Evolutionary conservation across 2,797 vertebrate genomes (phyloP).

Genomic region (Danio albolineatus): DNA sequence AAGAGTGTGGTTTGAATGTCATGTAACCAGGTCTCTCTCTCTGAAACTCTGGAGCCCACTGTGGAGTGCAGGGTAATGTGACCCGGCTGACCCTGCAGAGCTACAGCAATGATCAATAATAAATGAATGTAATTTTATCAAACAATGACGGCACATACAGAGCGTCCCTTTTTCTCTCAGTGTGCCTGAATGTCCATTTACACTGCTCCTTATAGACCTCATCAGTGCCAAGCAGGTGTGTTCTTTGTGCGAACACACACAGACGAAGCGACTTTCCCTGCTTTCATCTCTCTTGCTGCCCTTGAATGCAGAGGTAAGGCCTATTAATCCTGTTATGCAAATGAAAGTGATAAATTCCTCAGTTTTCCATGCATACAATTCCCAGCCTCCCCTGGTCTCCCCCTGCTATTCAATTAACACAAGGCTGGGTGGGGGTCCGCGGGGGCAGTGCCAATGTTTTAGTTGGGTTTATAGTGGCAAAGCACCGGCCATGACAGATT

Average conservation of each 20-base stretch:
- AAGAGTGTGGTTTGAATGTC: slow-evolving; percentile 5
- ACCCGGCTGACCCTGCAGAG: slow-evolving; percentile 41
- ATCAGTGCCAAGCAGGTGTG: slow-evolving; percentile 68
- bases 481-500: slow-evolving; percentile 69
- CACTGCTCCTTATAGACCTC: slow-evolving; percentile 38
- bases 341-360: slow-evolving; percentile 72
- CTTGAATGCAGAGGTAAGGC: slow-evolving; percentile 72
- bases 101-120: slow-evolving; percentile 49
- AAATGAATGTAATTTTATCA: slow-evolving; percentile 53
- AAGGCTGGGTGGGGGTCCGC: slow-evolving; percentile 43
- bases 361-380: slow-evolving; percentile 62
- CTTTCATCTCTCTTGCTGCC: slow-evolving; percentile 41
- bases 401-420: slow-evolving; percentile 66
- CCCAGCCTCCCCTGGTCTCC: slow-evolving; percentile 60
- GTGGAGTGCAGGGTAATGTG: slow-evolving; percentile 37
- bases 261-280: slow-evolving; percentile 36
- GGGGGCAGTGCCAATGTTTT: slow-evolving; percentile 33
- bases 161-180: slow-evolving; percentile 35
- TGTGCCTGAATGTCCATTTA: slow-evolving; percentile 34
- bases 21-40: slow-evolving; percentile 22
- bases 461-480: slow-evolving; percentile 57
- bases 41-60: slow-evolving; percentile 28
- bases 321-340: slow-evolving; percentile 82
- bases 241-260: slow-evolving; percentile 55
- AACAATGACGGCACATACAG: slow-evolving; percentile 51